Evolutionary conservation across 2,113 vertebrate genomes (phyloP).

Genomic region (Lophochroa leadbeateri): DNA sequence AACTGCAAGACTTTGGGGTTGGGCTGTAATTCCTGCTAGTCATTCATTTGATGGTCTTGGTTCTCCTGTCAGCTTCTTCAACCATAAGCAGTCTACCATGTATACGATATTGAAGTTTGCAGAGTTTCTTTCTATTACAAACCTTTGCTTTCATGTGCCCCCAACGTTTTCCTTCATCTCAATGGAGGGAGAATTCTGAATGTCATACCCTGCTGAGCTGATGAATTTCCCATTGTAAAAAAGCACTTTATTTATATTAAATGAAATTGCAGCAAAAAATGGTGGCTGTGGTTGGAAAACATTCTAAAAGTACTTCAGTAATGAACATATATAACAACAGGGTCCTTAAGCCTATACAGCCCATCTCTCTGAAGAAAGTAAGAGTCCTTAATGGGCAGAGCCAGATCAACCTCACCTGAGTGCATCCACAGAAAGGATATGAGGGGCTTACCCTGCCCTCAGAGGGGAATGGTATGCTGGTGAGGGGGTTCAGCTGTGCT

Average conservation of each 20-base stretch:
- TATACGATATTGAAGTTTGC: neutral
- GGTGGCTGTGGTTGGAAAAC: neutral
- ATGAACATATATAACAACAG: accelerated
- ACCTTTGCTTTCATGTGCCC: neutral
- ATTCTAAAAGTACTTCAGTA: neutral
- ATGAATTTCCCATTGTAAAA: neutral
- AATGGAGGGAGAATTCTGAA: neutral
- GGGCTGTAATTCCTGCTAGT: neutral
- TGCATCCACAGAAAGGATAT: neutral
- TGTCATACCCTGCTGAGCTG: accelerated
- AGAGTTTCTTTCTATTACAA: neutral
- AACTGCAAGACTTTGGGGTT: neutral
- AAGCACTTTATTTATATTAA: neutral
- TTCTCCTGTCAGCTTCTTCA: neutral
- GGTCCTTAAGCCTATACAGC: neutral
- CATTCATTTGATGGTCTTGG: neutral
- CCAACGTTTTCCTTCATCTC: neutral
- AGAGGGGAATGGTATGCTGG: accelerated
- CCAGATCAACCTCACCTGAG: neutral
- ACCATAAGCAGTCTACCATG: neutral
- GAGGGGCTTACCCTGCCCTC: neutral
- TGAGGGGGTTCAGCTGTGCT: neutral
- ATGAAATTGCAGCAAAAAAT: neutral
- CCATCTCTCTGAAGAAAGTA: neutral
- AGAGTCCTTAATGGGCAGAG: neutral